Conservation (phyloP, 2,888 invertebrate genomes). For the Invenusta paracnida region DNA sequence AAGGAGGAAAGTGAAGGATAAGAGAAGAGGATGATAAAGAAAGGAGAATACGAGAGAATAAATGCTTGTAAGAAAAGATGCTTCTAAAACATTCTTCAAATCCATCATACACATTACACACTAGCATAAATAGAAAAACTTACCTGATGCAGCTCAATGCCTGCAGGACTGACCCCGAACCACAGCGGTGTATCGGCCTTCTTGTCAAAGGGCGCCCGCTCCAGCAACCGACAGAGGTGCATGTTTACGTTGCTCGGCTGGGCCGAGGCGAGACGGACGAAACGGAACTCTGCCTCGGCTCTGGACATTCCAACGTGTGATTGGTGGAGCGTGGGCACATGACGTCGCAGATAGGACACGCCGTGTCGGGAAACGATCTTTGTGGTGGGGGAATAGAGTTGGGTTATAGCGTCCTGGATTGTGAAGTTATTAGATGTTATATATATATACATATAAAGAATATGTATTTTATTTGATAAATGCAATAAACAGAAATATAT, state of each 20-base stretch:
- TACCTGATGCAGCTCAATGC: slow-evolving; percentile 77
- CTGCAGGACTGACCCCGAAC: slow-evolving; percentile 84
- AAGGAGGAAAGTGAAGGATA: too few relatives aligned
- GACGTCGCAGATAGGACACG: slow-evolving; percentile 62
- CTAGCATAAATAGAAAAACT: slow-evolving; percentile 33
- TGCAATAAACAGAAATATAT: too few relatives aligned
- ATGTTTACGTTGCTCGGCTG: slow-evolving; percentile 76
- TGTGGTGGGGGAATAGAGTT: not conserved
- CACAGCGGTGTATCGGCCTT: slow-evolving; percentile 66
- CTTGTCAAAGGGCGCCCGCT: slow-evolving; percentile 67
- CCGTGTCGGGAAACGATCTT: slow-evolving; percentile 56
- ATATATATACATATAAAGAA: too few relatives aligned
- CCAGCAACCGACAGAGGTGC: slow-evolving; percentile 67
- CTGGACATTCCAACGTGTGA: slow-evolving; percentile 75
- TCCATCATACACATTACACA: not conserved
- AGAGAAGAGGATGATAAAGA: too few relatives aligned
- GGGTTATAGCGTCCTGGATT: too few relatives aligned
- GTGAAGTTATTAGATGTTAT: too few relatives aligned
- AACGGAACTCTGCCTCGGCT: slow-evolving; percentile 77
- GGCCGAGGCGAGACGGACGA: slow-evolving; percentile 80
- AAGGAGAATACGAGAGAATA: too few relatives aligned
- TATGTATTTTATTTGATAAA: too few relatives aligned
- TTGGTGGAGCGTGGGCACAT: slow-evolving; percentile 73
- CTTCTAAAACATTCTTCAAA: not conserved
- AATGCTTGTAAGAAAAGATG: too few relatives aligned